phyloP scores from a whole-genome alignment of 2,797 vertebrate species.

The Rhabdomys pumilio region DNA sequence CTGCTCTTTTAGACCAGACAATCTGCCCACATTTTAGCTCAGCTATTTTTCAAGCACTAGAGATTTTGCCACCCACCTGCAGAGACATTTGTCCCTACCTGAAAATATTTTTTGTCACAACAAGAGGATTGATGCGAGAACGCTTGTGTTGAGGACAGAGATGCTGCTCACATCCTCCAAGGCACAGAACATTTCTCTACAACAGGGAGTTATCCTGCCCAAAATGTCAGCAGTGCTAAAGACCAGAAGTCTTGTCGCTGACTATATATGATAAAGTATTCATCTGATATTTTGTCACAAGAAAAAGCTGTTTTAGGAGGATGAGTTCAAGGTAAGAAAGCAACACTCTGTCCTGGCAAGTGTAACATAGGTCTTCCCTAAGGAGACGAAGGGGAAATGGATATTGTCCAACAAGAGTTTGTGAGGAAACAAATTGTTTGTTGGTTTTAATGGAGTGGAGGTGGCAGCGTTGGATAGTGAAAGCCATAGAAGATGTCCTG shows the following conservation, averaged over 20 bases:
- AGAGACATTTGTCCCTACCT: slow-evolving; percentile 16
- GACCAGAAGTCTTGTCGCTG: slow-evolving; percentile 29
- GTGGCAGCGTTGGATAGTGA: background rate
- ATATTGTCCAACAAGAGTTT: slow-evolving; percentile 45
- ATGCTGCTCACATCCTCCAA: background rate
- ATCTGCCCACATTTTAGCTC: background rate
- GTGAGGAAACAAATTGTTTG: background rate
- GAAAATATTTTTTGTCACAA: slow-evolving; percentile 33
- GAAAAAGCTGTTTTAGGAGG: background rate
- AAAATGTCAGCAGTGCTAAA: slow-evolving; percentile 17
- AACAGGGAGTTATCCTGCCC: background rate
- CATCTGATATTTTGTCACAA: slow-evolving; percentile 47
- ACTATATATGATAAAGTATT: background rate
- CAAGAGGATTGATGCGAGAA: background rate
- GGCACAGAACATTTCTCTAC: background rate
- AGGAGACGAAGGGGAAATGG: slow-evolving; percentile 20
- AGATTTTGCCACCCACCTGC: background rate
- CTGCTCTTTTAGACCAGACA: background rate
- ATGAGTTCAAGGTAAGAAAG: slow-evolving; percentile 14
- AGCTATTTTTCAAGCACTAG: background rate
- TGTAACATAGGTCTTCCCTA: background rate
- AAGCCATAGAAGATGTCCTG: slow-evolving; percentile 2
- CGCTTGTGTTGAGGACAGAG: background rate
- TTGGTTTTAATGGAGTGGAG: background rate
- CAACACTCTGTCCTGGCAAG: background rate